Evolutionary conservation across 2,888 invertebrate species (phyloP), one percentile per base, ranked within the genome.

Genomic region (Liposcelis brunnea): DNA sequence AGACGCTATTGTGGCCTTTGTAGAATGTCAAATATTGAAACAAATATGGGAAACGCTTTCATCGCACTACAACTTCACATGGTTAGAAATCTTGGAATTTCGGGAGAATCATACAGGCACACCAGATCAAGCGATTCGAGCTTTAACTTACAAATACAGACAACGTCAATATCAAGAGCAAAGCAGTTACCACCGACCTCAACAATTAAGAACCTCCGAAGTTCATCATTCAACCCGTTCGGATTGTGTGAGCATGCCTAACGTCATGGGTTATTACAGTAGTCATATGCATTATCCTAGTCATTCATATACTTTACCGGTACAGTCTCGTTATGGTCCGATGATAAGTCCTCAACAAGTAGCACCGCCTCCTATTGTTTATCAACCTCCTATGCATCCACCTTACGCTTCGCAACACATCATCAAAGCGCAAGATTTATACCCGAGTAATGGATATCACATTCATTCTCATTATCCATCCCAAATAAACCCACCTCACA

Each of bases 1-100:
- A 45, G 89, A 90, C 61, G 84, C 86, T 12, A 72, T 89, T 54
- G 76, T 85, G 21, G 90, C 89, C 15, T 80, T 80, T 61, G 82
- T 84, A 37, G 90, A 90, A 65, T 87, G 87, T 57, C 80, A 86
- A 73, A 82, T 82, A 6, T 10, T 40, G 7, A 16, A 40, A 40
- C 15, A 76, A 49, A 77, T 85, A 53, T 79, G 80, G 72, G 82
- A 83, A 57, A 69, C 75, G 33, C 70, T 78, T 15, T 72, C 77
- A 44, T 63, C 70, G 44, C 58, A 64, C 12, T 67, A 63, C 49
- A 65, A 64, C 32, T 61, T 70, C 21, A 63, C 66, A 2, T 86
- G 83, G 81, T 61, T 72, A 33, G 80, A 80, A 50, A 73, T 86
- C 31, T 65, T 75, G 35, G 69, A 74, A 36, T 74, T 73, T 58